phyloP scores from a whole-genome alignment of 1,140 invertebrate genomes.

The Drosophila parvula region DNA sequence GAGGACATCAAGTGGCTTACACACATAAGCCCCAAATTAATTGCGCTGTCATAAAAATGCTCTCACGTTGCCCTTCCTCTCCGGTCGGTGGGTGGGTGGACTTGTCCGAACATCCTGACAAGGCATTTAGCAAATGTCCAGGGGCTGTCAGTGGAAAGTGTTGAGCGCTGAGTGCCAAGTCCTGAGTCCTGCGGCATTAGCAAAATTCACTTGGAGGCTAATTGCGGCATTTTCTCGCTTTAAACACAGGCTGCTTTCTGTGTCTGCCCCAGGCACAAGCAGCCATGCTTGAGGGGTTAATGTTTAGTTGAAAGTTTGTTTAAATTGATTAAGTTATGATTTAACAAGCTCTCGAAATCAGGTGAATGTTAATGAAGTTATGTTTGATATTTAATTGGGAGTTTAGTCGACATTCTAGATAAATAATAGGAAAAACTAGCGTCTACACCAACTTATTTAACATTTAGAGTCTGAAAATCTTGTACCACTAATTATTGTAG shows the following conservation, averaged over 20 bases:
- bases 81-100: neutral
- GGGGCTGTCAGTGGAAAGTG: conserved; percentile 52
- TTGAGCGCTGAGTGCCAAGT: conserved; percentile 42
- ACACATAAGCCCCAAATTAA: conserved; percentile 80
- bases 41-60: conserved; percentile 80
- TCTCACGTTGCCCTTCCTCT: conserved; percentile 54
- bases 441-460: neutral
- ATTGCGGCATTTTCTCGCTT: conserved; percentile 56
- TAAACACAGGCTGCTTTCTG: conserved; percentile 32
- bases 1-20: conserved; percentile 80
- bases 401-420: neutral
- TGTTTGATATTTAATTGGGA: neutral
- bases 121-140: conserved; percentile 65
- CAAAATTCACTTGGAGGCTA: conserved; percentile 60
- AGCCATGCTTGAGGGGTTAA: conserved; percentile 11
- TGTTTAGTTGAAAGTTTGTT: neutral
- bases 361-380: too few relatives aligned
- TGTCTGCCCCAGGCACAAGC: conserved; percentile 12
- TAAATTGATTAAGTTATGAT: neutral
- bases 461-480: neutral
- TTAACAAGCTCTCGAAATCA: neutral
- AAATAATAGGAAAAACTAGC: neutral
- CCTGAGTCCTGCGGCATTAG: conserved; percentile 37
- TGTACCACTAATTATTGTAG: neutral
- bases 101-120: conserved; percentile 43